These are phyloP conservation scores for Salminus brasiliensis DNA, from an alignment of 2,113 vertebrate genomes.

Conservation along the genomic window DNA sequence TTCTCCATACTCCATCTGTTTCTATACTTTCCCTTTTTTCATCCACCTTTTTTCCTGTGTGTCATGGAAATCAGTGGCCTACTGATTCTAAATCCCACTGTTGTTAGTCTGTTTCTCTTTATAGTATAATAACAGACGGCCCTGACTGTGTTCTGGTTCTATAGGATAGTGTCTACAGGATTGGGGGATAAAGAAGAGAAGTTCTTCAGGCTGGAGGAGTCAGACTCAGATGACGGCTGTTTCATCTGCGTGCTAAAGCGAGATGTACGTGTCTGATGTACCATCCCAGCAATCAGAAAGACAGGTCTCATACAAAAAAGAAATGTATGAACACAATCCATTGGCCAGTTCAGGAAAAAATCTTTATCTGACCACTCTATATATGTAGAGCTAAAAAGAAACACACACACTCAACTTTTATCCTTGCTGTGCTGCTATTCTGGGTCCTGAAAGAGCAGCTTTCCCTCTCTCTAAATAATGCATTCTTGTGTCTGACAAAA, in stretches of 20 bases:
- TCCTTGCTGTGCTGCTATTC: conserved; percentile 11
- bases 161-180: conserved; percentile 81
- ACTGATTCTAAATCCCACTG: too few relatives aligned
- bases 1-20: too few relatives aligned
- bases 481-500: conserved; percentile 27
- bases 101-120: too few relatives aligned
- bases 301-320: too few relatives aligned
- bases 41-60: too few relatives aligned
- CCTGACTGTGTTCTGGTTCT: too few relatives aligned
- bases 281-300: too few relatives aligned
- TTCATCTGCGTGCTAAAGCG: conserved; percentile 87
- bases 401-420: not conserved
- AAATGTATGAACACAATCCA: too few relatives aligned
- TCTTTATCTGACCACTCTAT: not conserved
- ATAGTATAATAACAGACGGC: too few relatives aligned
- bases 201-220: conserved; percentile 83
- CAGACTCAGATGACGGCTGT: conserved; percentile 83
- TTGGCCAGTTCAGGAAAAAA: not conserved
- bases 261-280: conserved; percentile 80
- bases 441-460: conserved; percentile 30
- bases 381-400: not conserved
- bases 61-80: too few relatives aligned
- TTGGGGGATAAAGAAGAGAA: conserved; percentile 64
- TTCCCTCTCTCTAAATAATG: conserved; percentile 41
- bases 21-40: too few relatives aligned